Evolutionary conservation across 2,113 vertebrate species (phyloP), one percentile per base, ranked within the genome.

Genomic region (Corythoichthys intestinalis): DNA sequence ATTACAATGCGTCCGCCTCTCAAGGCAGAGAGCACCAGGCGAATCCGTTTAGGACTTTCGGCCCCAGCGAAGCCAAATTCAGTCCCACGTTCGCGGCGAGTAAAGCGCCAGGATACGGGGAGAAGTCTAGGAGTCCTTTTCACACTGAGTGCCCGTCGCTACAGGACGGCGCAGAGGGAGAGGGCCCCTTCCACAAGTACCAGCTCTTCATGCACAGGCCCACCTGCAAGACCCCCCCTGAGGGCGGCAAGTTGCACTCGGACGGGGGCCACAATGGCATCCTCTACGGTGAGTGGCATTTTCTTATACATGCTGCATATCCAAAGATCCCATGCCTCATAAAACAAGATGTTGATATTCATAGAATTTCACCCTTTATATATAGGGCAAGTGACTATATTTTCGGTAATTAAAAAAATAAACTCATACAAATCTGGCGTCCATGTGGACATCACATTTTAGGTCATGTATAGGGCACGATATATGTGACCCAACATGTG

Each of bases 1-100:
- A 98, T 93, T 98, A 96, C 92, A 95, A 90, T 90, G 83, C 91
- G 60, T 85, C 94, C 78, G 90, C 94, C 62, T 80, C 87, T 78
- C 95, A 94, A 88, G 92, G 91, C 90, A 90, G 95, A 91, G 93
- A 94, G 88, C 92, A 94, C 89, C 85, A 93, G 73, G 82, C 83
- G 64, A 95, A 95, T 87, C 93, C 95, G 88, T 99, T 96, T 90
- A 94, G 97, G 94, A 96, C 94, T 83, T 99, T 98, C 89, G 93
- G 93, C 69, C 86, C 90, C 73, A 89, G 91, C 86, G 97, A 98
- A 80, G 77, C 81, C 79, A 98, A 98, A 91, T 98, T 96, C 93
- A 94, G 94, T 88, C 90, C 95, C 54, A 83, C 93, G 87, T 98
- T 97, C 92, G 91, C 96, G 77, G 89, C 93, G 83, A 93, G 93